These are phyloP conservation scores for Nemotelus nigrinus DNA, from an alignment of 2,888 invertebrate species.

Conservation along the genomic window DNA sequence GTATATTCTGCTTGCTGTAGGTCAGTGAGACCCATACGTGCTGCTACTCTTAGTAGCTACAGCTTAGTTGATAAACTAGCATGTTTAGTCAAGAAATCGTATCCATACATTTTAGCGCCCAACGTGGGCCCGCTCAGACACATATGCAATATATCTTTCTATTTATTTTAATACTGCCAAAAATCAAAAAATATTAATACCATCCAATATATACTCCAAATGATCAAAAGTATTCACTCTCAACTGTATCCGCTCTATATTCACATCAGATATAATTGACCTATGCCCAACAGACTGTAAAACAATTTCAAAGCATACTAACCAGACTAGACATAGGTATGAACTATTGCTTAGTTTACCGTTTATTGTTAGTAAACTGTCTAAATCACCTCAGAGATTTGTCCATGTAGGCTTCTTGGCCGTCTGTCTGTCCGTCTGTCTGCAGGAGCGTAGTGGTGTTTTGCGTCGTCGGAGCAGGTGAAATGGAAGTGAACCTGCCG, in stretches of 20 bases:
- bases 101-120: too few species aligned
- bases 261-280: neutral
- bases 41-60: too few species aligned
- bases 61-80: too few species aligned
- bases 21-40: too few species aligned
- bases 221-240: neutral
- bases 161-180: too few species aligned
- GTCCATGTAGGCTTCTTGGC: neutral
- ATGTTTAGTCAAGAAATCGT: too few species aligned
- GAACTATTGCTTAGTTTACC: slow-evolving; percentile 12
- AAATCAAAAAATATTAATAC: too few species aligned
- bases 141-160: too few species aligned
- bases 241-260: slow-evolving; percentile 1
- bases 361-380: neutral
- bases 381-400: slow-evolving; percentile 25
- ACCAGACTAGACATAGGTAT: slow-evolving; percentile 21
- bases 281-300: slow-evolving; percentile 27
- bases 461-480: too few species aligned
- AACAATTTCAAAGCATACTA: slow-evolving; percentile 3
- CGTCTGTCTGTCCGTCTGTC: slow-evolving; percentile 16
- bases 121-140: too few species aligned
- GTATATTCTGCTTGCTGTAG: too few species aligned
- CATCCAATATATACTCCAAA: too few species aligned
- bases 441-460: neutral
- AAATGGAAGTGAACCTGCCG: neutral